These are phyloP conservation scores for Philopedon plagiatum DNA, from an alignment of 2,888 invertebrate species.

Conservation along the genomic window DNA sequence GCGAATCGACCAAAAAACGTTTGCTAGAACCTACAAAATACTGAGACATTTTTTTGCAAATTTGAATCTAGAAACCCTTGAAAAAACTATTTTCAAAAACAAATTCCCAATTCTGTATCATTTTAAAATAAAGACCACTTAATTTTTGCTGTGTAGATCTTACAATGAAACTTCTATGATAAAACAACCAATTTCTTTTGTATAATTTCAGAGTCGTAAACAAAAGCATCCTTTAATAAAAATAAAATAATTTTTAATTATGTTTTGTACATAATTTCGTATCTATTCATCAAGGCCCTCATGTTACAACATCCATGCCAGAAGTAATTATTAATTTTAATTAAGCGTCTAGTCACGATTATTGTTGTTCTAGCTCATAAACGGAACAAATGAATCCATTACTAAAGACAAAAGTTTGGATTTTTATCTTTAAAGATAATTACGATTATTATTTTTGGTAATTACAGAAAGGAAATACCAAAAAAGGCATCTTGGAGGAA, in stretches of 20 bases:
- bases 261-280: not conserved
- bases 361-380: constrained; percentile 4
- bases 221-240: not conserved
- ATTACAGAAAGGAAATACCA: not conserved
- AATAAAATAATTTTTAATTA: constrained; percentile 3
- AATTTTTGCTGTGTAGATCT: no score
- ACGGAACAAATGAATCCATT: not conserved
- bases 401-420: not conserved
- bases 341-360: not conserved
- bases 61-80: no score
- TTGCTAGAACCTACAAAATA: no score
- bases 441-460: not conserved
- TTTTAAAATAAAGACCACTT: no score
- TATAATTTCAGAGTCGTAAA: not conserved
- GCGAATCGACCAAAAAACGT: no score
- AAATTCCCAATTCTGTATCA: no score
- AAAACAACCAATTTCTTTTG: not conserved
- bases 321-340: constrained; percentile 13
- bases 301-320: not conserved
- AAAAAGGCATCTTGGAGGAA: no score
- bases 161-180: not conserved
- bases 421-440: not conserved
- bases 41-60: no score
- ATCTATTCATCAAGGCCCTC: constrained; percentile 1
- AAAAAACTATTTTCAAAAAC: no score